phyloP scores from a whole-genome alignment of 2,797 vertebrate genomes.

The Alosa sapidissima region DNA sequence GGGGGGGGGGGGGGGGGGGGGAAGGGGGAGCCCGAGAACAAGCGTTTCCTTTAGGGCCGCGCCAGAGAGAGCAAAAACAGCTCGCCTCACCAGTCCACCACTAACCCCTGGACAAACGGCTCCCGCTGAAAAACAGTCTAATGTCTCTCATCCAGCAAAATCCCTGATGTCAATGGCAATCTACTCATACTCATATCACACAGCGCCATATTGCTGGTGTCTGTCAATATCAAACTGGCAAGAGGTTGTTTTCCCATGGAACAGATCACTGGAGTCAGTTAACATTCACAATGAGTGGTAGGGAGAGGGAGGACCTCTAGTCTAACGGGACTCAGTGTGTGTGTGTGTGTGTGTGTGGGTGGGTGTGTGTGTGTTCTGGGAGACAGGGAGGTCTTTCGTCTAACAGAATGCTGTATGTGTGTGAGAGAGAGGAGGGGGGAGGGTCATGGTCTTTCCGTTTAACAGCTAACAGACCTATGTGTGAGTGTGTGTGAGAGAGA shows the following conservation, averaged over 20 bases:
- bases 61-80: not conserved
- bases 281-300: not conserved
- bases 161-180: too few species aligned
- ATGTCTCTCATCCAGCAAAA: not conserved
- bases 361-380: not conserved
- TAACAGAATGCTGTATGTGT: constrained; percentile 12
- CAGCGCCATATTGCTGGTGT: too few species aligned
- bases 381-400: constrained; percentile 6
- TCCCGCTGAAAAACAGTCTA: not conserved
- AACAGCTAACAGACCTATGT: constrained; percentile 19
- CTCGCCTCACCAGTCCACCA: not conserved
- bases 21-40: not conserved
- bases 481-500: not conserved
- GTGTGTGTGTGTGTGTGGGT: not conserved
- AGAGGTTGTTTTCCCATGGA: not conserved
- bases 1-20: not conserved
- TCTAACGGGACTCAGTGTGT: constrained; percentile 12
- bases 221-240: not conserved
- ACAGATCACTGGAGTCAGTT: not conserved
- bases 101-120: not conserved
- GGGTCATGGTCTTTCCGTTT: constrained; percentile 20
- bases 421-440: not conserved
- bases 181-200: too few species aligned
- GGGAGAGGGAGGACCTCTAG: not conserved
- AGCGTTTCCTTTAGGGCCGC: constrained; percentile 1